A percentile compares a stretch with the other conserved stretches of the same genome.
Evolutionary conservation across 2,797 vertebrate species (phyloP).

Genomic region (Sebastes miniatus): DNA sequence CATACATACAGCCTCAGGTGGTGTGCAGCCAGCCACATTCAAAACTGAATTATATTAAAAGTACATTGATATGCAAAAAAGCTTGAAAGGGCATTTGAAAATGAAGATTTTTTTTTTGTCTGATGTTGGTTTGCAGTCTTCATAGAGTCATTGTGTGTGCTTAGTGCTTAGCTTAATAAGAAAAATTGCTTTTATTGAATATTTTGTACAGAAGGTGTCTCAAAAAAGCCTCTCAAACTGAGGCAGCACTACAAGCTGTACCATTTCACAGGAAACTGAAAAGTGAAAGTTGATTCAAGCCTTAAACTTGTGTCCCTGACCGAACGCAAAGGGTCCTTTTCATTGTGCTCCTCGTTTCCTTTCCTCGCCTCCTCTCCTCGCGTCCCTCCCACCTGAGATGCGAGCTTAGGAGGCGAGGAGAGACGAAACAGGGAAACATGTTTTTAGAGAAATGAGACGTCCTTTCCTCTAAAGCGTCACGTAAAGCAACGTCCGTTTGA

Average conservation of each 20-base stretch:
- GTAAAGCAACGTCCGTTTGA: no score
- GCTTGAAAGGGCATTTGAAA: conserved; percentile 42
- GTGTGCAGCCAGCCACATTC: conserved; percentile 34
- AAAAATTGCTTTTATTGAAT: neutral
- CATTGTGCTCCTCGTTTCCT: no score
- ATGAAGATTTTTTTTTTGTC: neutral
- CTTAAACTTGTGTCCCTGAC: neutral
- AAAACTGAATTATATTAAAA: conserved; percentile 35
- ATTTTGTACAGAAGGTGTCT: neutral
- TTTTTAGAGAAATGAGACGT: no score
- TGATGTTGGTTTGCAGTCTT: conserved; percentile 15
- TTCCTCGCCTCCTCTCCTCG: no score
- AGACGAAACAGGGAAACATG: no score
- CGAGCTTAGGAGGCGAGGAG: no score
- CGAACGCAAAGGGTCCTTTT: neutral
- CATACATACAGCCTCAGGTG: conserved; percentile 48
- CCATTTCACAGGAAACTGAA: neutral
- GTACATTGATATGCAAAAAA: conserved; percentile 48
- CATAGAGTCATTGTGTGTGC: neutral
- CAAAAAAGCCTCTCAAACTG: neutral
- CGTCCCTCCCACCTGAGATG: no score
- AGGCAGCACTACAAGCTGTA: neutral
- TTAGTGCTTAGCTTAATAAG: neutral
- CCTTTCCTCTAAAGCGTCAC: no score
- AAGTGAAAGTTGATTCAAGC: neutral